A percentile compares a stretch with the other conserved stretches of the same genome.
phyloP scores from a whole-genome alignment of 2,888 invertebrate genomes.

The Himalopsyche anomala region DNA sequence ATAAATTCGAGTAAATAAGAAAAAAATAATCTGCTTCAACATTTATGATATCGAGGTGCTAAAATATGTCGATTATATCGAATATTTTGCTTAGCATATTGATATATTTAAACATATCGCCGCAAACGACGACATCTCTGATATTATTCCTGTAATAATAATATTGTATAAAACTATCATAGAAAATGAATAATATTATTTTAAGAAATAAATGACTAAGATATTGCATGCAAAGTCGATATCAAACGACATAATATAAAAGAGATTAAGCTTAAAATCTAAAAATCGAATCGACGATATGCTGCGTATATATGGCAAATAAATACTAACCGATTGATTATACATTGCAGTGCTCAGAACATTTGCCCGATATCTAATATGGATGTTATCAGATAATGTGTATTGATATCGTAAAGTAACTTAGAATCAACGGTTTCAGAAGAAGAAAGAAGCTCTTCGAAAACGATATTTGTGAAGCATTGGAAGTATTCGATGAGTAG shows the following conservation, averaged over 20 bases:
- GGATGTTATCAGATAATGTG: not conserved
- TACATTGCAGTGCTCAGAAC: not conserved
- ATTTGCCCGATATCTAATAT: not conserved
- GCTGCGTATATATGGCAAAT: not conserved
- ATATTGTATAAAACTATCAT: not conserved
- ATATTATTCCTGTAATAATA: not conserved
- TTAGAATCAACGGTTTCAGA: too few relatives aligned
- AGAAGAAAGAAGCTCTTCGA: too few relatives aligned
- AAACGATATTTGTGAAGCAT: too few relatives aligned
- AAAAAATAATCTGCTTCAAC: not conserved
- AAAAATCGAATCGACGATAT: not conserved
- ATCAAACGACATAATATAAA: slow-evolving; percentile 15
- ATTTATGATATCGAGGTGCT: slow-evolving; percentile 16
- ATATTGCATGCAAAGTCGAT: slow-evolving; percentile 16
- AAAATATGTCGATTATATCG: not conserved
- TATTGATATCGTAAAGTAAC: not conserved
- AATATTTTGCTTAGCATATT: slow-evolving; percentile 5
- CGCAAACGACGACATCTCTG: not conserved
- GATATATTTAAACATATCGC: not conserved
- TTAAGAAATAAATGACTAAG: not conserved
- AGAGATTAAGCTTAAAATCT: slow-evolving; percentile 17
- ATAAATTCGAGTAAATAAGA: not conserved
- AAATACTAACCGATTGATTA: not conserved
- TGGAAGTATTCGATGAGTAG: too few relatives aligned
- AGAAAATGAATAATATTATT: not conserved